Percentiles rank a stretch among this genome's conserved stretches.
Evolutionary conservation across 2,797 vertebrate species (phyloP).

Genomic region (Oceanodroma leucorhoa): DNA sequence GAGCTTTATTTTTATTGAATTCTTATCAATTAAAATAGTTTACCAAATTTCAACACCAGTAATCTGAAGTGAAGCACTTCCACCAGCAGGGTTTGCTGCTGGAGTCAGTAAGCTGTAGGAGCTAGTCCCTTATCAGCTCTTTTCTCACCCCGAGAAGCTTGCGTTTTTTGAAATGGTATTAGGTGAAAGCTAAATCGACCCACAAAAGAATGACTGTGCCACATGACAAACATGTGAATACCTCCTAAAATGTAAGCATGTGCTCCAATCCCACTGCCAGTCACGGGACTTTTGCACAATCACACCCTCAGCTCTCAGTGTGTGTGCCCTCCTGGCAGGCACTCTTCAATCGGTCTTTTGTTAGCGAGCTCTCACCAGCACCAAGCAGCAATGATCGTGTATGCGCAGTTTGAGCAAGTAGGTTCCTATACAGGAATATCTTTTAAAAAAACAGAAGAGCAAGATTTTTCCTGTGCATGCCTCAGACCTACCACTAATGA

Average conservation of each 20-base stretch:
- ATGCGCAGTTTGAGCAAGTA: fast-evolving
- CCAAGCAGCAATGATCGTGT: fast-evolving
- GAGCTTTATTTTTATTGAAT: background rate
- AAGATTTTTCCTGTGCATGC: background rate
- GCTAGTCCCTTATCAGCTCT: background rate
- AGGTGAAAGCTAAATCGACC: background rate
- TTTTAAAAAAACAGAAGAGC: background rate
- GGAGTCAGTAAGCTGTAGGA: background rate
- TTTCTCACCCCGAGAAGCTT: background rate
- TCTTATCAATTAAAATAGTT: background rate
- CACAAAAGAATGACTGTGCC: background rate
- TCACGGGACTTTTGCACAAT: background rate
- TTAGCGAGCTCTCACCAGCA: background rate
- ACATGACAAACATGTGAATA: background rate
- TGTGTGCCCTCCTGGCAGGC: background rate
- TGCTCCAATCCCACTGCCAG: background rate
- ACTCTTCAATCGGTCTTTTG: fast-evolving
- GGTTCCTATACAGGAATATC: background rate
- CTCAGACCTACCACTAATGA: background rate
- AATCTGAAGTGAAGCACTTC: background rate
- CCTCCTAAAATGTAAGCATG: background rate
- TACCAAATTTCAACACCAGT: background rate
- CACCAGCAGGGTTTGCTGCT: background rate
- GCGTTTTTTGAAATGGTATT: fast-evolving
- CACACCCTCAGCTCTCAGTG: fast-evolving